Percentiles rank a stretch among this genome's conserved stretches.
These are phyloP conservation scores for Lucilia cuprina DNA, from an alignment of 1,140 invertebrate species.

Conservation along the genomic window DNA sequence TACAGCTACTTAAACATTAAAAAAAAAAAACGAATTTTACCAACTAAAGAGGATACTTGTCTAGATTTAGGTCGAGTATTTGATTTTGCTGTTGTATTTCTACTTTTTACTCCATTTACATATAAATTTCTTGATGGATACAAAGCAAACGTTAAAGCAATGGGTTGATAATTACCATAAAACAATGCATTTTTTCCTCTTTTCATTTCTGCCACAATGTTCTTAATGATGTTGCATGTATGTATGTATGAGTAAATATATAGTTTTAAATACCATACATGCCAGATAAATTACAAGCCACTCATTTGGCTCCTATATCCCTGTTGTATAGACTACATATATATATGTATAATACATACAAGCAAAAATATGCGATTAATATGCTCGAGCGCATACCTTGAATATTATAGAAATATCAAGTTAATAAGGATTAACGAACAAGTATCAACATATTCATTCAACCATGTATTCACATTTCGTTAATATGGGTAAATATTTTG, in stretches of 20 bases:
- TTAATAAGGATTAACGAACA: background rate
- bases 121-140: background rate
- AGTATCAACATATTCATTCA: background rate
- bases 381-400: background rate
- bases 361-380: background rate
- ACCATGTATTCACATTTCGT: background rate
- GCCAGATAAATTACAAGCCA: no score
- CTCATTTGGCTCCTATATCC: background rate
- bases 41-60: background rate
- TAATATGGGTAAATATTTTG: background rate
- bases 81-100: background rate
- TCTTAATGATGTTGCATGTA: background rate
- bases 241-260: no score
- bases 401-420: background rate
- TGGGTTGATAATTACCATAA: constrained; percentile 1
- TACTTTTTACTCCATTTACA: background rate
- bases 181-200: background rate
- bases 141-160: background rate
- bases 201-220: background rate
- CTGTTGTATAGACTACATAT: background rate
- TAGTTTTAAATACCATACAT: constrained; percentile 1
- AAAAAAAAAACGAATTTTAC: no score
- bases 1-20: background rate
- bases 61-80: constrained; percentile 10
- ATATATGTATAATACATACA: background rate